Evolutionary conservation across 2,797 vertebrate species (phyloP).

Genomic region (Prionace glauca): DNA sequence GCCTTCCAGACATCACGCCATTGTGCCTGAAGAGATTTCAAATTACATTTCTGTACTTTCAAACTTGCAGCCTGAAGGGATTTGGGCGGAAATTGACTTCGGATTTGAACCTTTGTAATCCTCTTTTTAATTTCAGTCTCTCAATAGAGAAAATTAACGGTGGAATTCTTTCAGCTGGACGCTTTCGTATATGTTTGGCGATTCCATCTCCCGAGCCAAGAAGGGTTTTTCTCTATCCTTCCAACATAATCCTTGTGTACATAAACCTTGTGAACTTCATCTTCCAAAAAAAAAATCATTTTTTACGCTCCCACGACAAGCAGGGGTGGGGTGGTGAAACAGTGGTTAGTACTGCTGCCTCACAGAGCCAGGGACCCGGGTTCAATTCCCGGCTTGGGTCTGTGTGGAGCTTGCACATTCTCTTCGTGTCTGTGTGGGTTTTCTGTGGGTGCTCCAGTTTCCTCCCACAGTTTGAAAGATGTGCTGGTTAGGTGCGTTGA

Average conservation of each 20-base stretch:
- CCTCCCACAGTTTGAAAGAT: too few species aligned
- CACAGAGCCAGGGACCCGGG: too few species aligned
- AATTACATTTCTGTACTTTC: not conserved
- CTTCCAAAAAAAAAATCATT: not conserved
- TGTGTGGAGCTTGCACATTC: too few species aligned
- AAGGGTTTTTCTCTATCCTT: not conserved
- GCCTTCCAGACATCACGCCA: not conserved
- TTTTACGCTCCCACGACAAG: too few species aligned
- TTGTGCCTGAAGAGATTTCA: not conserved
- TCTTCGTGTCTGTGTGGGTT: too few species aligned
- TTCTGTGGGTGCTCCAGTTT: too few species aligned
- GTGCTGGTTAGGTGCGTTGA: too few species aligned
- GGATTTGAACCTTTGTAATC: not conserved
- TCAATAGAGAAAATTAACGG: not conserved
- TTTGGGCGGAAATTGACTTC: not conserved
- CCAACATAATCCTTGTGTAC: not conserved
- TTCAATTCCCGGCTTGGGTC: too few species aligned
- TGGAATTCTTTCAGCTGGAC: not conserved
- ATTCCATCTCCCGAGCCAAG: not conserved
- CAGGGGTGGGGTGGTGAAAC: too few species aligned
- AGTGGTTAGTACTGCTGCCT: too few species aligned
- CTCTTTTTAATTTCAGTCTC: not conserved
- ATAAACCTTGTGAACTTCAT: not conserved
- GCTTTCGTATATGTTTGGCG: not conserved
- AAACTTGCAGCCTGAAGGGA: not conserved